Evolutionary conservation across 2,113 vertebrate species (phyloP).

Genomic region (Poeciliopsis retropinna): DNA sequence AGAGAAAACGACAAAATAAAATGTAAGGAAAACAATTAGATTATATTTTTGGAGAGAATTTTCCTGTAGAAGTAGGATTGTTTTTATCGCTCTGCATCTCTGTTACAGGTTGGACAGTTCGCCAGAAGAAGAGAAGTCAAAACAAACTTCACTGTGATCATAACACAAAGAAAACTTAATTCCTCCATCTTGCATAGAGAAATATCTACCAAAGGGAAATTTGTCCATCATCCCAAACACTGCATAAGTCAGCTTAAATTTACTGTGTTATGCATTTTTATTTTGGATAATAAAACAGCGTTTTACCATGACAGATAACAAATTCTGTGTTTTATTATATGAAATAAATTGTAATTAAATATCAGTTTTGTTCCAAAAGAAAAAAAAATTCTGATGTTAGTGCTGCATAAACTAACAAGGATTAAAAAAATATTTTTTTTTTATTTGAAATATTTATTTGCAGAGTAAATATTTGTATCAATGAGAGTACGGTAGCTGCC

Average conservation of each 20-base stretch:
- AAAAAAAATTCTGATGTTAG: no score
- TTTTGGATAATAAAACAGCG: background rate
- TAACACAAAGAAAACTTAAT: background rate
- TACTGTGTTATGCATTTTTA: background rate
- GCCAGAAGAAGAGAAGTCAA: background rate
- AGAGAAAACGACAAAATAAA: constrained; percentile 16
- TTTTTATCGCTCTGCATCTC: background rate
- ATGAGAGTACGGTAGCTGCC: constrained; percentile 52
- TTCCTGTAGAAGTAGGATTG: no score
- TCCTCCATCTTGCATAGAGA: background rate
- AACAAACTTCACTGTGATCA: constrained; percentile 61
- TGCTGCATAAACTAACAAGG: no score
- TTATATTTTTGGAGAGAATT: background rate
- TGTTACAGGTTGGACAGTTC: constrained; percentile 49
- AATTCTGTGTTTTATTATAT: background rate
- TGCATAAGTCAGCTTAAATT: no score
- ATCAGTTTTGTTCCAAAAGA: background rate
- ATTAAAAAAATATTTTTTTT: background rate
- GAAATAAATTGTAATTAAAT: background rate
- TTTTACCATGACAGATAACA: background rate
- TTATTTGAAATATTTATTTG: background rate
- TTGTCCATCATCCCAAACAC: no score
- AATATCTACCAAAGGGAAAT: background rate
- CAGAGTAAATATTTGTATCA: background rate
- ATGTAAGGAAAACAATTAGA: constrained; percentile 33